Percentiles rank a stretch among this genome's conserved stretches.
phyloP scores from a whole-genome alignment of 2,888 invertebrate genomes.

The Globia sparganii region DNA sequence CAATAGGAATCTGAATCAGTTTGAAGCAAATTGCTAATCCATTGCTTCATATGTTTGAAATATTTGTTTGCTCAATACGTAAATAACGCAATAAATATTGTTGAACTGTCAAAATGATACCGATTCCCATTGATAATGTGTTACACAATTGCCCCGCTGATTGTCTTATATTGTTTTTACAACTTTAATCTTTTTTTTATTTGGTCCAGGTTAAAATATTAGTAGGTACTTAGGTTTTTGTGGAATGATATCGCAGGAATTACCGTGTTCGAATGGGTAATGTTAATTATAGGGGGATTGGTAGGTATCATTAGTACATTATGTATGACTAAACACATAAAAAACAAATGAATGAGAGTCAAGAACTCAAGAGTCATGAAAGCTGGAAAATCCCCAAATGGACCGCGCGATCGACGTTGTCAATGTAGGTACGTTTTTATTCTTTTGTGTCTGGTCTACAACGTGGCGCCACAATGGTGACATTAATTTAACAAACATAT shows the following conservation, averaged over 20 bases:
- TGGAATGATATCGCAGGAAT: conserved; percentile 31
- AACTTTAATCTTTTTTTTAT: neutral
- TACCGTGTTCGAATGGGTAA: conserved; percentile 32
- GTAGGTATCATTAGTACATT: conserved; percentile 49
- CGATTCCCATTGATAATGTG: no score
- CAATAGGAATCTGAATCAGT: no score
- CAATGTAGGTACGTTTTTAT: conserved; percentile 30
- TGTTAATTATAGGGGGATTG: conserved; percentile 25
- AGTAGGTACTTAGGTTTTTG: conserved; percentile 8
- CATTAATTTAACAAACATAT: no score
- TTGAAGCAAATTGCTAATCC: no score
- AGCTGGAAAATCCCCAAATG: conserved; percentile 47
- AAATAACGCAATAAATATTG: no score
- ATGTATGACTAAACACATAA: conserved; percentile 40
- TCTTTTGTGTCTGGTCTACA: neutral
- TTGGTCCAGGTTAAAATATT: conserved; percentile 16
- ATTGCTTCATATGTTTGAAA: no score
- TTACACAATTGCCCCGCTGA: no score
- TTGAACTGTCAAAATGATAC: no score
- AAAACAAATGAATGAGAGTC: conserved; percentile 39
- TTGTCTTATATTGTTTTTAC: neutral
- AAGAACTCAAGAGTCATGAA: conserved; percentile 21
- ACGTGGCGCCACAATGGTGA: no score
- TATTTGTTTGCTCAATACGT: no score
- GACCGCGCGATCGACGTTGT: conserved; percentile 4